These are phyloP conservation scores for Paedocypris micromegethes DNA, from an alignment of 2,797 vertebrate genomes.

Conservation along the genomic window DNA sequence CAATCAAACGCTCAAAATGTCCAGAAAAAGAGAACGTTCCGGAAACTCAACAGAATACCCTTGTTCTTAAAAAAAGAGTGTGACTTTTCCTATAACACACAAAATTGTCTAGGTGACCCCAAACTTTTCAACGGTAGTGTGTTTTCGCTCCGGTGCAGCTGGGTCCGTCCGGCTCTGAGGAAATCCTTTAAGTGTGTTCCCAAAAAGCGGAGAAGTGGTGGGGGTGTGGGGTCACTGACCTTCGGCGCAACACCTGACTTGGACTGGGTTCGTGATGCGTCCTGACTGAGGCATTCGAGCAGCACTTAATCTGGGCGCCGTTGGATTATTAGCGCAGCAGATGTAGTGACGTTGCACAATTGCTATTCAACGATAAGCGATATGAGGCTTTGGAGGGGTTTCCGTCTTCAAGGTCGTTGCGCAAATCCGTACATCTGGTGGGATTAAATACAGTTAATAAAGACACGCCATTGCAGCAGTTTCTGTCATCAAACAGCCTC, in stretches of 20 bases:
- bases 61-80: too few species aligned
- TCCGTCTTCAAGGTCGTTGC: slow-evolving; percentile 21
- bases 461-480: slow-evolving; percentile 16
- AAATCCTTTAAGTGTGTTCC: slow-evolving; percentile 32
- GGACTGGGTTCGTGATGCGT: slow-evolving; percentile 38
- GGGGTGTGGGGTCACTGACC: slow-evolving; percentile 23
- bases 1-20: too few species aligned
- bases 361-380: slow-evolving; percentile 51
- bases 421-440: slow-evolving; percentile 5
- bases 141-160: not conserved
- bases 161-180: slow-evolving; percentile 22
- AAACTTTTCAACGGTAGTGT: too few species aligned
- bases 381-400: slow-evolving; percentile 26
- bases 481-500: slow-evolving; percentile 10
- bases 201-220: not conserved
- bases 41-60: too few species aligned
- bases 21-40: too few species aligned
- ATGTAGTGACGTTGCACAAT: slow-evolving; percentile 52
- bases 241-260: slow-evolving; percentile 48
- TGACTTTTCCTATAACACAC: too few species aligned
- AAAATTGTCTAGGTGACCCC: too few species aligned
- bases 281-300: slow-evolving; percentile 40
- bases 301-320: slow-evolving; percentile 49
- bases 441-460: slow-evolving; percentile 4
- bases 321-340: slow-evolving; percentile 52